Evolutionary conservation across 2,888 invertebrate genomes (phyloP), one percentile per base, ranked within the genome.

Genomic region (Sphaeridia pumilis): DNA sequence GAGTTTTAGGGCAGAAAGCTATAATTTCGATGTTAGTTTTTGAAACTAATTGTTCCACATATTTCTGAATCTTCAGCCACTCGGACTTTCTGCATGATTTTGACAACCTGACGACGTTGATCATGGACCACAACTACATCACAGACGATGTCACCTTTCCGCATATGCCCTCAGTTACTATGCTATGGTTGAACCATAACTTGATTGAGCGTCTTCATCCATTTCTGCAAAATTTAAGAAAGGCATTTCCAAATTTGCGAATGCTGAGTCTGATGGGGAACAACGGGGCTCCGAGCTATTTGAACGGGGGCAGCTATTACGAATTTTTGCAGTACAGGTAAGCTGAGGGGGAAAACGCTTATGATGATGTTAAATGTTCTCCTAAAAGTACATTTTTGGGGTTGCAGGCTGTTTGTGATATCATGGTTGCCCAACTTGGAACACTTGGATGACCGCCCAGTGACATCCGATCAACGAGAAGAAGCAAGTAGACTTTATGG

Each of bases 221-320:
- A 14, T 87, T 84, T 78, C 76, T 84, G 49, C 78, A 78, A 58
- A 79, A 79, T 66, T 73, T 87, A 56, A 76, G 79, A 60, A 74
- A 77, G 42, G 79, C 83, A 1, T 81, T 84, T 61, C 84, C 88
- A 0, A 80, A 80, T 65, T 71, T 90, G 25, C 77, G 78, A 65
- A 82, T 82, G 68, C 71, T 90, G 0, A 85, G 86, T 17, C 74
- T 87, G 54, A 86, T 90, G 87, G 87, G 87, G 21, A 90, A 90
- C 70, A 78, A 80, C 0, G 86, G 84, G 0, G 83, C 83, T 0
- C 86, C 85, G 0, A 83, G 82, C 60, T 81, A 81, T 66, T 75
- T 84, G 52, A 83, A 82, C 61, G 81, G 83, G n/a, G 82, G 82
- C 36, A 80, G 79, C 17, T 82, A 81, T 65, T 81, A 82, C 63